A percentile compares a stretch with the other conserved stretches of the same genome.
Evolutionary conservation across 1,140 invertebrate species (phyloP).

Genomic region (Pseudomyrmex dendroicus): DNA sequence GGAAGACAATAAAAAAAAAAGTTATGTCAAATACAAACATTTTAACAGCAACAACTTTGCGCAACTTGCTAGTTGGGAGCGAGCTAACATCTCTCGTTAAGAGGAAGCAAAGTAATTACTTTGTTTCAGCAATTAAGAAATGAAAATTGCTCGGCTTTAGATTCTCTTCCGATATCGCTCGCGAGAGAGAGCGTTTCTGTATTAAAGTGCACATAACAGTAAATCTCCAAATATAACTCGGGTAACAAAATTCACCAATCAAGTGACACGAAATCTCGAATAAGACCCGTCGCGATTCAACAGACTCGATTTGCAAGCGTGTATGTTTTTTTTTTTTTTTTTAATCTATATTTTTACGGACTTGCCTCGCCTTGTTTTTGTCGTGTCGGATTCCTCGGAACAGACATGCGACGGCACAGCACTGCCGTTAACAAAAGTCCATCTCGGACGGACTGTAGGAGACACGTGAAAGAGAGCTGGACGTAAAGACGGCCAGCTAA

Average conservation of each 20-base stretch:
- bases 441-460: slow-evolving; percentile 44
- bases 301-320: neutral
- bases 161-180: neutral
- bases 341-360: no score
- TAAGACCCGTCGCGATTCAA: neutral
- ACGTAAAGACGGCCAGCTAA: slow-evolving; percentile 62
- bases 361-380: no score
- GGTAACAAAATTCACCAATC: neutral
- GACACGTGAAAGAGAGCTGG: slow-evolving; percentile 54
- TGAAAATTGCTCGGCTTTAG: slow-evolving; percentile 15
- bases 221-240: neutral
- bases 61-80: neutral
- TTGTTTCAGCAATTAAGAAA: slow-evolving; percentile 7
- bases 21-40: neutral
- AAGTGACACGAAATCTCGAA: slow-evolving; percentile 20
- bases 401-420: neutral
- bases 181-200: slow-evolving; percentile 20
- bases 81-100: neutral
- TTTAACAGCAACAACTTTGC: neutral
- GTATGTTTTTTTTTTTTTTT: no score
- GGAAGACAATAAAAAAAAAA: neutral
- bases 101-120: neutral
- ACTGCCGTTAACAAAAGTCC: slow-evolving; percentile 58
- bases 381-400: slow-evolving; percentile 3
- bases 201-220: neutral